Base-by-base conservation (phyloP, 2,797 vertebrate genomes). In the Sebastes alutus region DNA sequence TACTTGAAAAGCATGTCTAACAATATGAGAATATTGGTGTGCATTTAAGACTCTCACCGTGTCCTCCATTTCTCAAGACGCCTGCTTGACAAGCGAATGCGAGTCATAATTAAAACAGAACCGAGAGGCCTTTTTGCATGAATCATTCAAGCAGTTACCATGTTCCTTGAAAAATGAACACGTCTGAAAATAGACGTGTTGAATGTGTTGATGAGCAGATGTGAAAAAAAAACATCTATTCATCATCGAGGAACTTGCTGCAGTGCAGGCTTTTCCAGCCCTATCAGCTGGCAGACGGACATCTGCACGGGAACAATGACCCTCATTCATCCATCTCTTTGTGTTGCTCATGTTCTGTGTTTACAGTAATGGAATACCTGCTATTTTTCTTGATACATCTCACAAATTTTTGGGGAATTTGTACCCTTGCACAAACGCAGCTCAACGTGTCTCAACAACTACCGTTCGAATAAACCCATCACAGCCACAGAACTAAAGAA, bases 131-230 rank as follows among this genome's bases (percentile, higher is more conserved):
- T 64, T 78, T 66, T 65, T 64, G 55, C 58, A 66, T 74, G 54
- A 87, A 82, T 80, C 71, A 82, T 63, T 80, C 59, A 74, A 75
- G 64, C 84, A 66, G 63, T 68, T 64, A 32, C 30, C 72, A 27
- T 75, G 71, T 84, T 86, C 60, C 12, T 35, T 69, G 52, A 81
- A 78, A 81, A 82, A 77, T 78, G 71, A 81, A 86, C 72, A 86
- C 3, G 32, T 81, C 85, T 88, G 66, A 77, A 80, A 89, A 87
- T 80, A 85, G 90, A 88, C 27, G n/a, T 65, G 75, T 65, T 65
- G 42, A 71, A 77, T 65, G 81, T 85, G 88, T 83, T 88, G 87
- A 92, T 89, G 88, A 90, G 77, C 85, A 83, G 85, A 87, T 73
- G 79, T 87, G 85, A 85, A 87, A 88, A 49, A 46, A 54, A 54